Evolutionary conservation across 2,113 vertebrate genomes (phyloP).

Genomic region (Oophaga pumilio): DNA sequence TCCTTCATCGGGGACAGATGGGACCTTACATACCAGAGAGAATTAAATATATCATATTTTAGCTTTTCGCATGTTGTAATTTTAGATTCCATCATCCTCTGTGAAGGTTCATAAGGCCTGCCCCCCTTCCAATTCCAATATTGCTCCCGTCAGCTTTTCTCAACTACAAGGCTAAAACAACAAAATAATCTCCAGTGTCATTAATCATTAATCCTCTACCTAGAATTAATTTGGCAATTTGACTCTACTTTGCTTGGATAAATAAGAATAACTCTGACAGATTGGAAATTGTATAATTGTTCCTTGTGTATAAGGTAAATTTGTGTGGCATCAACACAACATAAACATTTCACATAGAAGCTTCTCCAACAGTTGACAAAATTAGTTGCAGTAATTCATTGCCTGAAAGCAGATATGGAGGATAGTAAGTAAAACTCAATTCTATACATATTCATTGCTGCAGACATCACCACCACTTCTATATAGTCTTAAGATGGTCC

Average conservation of each 20-base stretch:
- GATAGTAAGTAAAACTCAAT: background rate
- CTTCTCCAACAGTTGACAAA: background rate
- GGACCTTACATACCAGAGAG: background rate
- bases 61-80: background rate
- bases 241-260: background rate
- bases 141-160: constrained; percentile 39
- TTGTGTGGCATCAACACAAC: too few species aligned
- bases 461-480: background rate
- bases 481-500: background rate
- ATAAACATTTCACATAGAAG: background rate
- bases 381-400: background rate
- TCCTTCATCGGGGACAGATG: background rate
- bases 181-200: constrained; percentile 35
- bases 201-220: constrained; percentile 52
- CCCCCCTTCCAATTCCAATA: constrained; percentile 11
- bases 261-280: background rate
- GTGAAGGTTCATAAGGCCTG: constrained; percentile 30
- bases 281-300: background rate
- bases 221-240: constrained; percentile 7
- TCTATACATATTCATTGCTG: too few species aligned
- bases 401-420: background rate
- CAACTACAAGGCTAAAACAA: constrained; percentile 55
- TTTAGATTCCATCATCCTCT: constrained; percentile 41
- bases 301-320: background rate
- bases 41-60: background rate